phyloP scores from a whole-genome alignment of 2,888 invertebrate genomes.

The Megalurothrips usitatus region DNA sequence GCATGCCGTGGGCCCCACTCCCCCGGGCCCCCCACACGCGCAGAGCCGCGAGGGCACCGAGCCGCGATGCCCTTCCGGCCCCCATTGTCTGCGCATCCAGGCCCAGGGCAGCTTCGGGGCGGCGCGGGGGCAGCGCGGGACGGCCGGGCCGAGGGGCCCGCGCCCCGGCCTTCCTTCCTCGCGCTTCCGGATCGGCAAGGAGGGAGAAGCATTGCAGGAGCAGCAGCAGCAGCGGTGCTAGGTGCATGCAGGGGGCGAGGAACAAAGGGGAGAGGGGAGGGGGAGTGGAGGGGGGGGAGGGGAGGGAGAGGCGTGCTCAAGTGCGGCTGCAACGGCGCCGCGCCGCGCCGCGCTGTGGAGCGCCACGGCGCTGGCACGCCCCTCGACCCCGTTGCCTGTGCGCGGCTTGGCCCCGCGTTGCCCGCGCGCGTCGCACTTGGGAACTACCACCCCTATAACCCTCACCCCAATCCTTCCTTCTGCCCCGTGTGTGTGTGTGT shows the following conservation, averaged over 20 bases:
- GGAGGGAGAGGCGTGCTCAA: background rate
- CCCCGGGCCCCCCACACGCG: background rate
- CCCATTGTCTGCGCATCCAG: background rate
- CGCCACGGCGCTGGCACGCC: too few species aligned
- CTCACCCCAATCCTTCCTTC: background rate
- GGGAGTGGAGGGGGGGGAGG: background rate
- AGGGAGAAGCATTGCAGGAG: background rate
- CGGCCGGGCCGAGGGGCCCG: background rate
- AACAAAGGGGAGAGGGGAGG: conserved; percentile 12
- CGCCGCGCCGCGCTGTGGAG: background rate
- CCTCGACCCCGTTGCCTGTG: too few species aligned
- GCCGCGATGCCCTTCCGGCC: background rate
- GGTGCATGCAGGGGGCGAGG: conserved; percentile 46
- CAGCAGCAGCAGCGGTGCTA: background rate
- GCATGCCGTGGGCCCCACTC: background rate
- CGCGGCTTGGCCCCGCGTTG: too few species aligned
- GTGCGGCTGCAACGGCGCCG: background rate
- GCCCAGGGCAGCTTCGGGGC: background rate
- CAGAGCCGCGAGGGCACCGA: too few species aligned
- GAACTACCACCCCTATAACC: too few species aligned
- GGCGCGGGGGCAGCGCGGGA: background rate
- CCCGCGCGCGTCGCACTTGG: too few species aligned
- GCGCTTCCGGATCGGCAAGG: too few species aligned
- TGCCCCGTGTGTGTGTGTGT: conserved; percentile 1
- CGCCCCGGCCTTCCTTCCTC: background rate